Evolutionary conservation across 1,140 invertebrate genomes (phyloP), one percentile per base, ranked within the genome.

Genomic region (Caligus rogercresseyi): DNA sequence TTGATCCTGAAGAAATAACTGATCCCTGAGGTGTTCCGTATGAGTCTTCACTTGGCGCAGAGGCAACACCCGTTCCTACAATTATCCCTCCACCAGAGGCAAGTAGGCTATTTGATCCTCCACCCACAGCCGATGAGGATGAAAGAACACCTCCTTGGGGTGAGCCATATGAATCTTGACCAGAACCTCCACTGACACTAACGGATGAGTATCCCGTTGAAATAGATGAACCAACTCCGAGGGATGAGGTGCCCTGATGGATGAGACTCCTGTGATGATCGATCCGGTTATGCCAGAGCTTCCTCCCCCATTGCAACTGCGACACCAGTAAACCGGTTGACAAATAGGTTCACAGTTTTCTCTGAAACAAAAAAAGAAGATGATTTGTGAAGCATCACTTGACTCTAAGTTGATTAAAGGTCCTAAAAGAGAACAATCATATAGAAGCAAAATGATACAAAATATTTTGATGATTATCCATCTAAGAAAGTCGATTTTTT

Each of bases 301-400:
- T 43, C 31, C 31, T 43, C 31, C 31, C n/a, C 31, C 31, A 43
- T n/a, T 43, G 31, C 31, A 43, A 7, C 7, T 43, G 7, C 31
- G 31, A n/a, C 31, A 43, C 31, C 31, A 43, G n/a, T 26, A 60
- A 24, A 60, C 57, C 16, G 57, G 57, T 60, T 60, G 57, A 16
- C 57, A 60, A 24, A 60, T 60, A 3, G 57, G 57, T 26, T 60
- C 20, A 18, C 57, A 21, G 20, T 25, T 24, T 24, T 25, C 26
- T 25, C 26, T 25, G n/a, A 20, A 23, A 57, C 3, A 57, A 15
- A 57, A 58, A 21, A 26, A 26, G 25, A 18, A n/a, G 2, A n/a
- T 26, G 14, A 60, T 2, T 3, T 13, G 16, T 7, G 11, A 23
- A 21, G 16, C 21, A 16, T 23, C 7, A 19, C 2, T 16, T 57